phyloP scores from a whole-genome alignment of 2,113 vertebrate species.

The Phycodurus eques region DNA sequence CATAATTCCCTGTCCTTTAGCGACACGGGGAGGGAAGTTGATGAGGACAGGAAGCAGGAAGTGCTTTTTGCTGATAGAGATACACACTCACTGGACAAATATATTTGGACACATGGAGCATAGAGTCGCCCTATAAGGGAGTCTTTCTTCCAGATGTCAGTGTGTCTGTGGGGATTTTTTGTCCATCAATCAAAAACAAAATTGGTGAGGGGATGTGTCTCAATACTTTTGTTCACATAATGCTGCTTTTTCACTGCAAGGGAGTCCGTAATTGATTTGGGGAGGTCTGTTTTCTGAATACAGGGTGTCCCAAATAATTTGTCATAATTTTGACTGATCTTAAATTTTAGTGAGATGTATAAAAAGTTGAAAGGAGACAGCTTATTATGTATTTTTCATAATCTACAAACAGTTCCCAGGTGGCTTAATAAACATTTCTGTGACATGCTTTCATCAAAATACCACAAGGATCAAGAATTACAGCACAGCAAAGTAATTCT shows the following conservation, averaged over 20 bases:
- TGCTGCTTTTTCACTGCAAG: neutral
- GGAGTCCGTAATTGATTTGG: neutral
- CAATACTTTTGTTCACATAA: neutral
- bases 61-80: conserved; percentile 1
- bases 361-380: too few species aligned
- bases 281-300: neutral
- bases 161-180: conserved; percentile 5
- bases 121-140: neutral
- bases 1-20: conserved; percentile 30
- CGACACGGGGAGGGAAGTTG: conserved; percentile 26
- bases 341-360: too few species aligned
- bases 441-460: too few species aligned
- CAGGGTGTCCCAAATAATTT: neutral
- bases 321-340: neutral
- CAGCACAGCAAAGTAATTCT: too few species aligned
- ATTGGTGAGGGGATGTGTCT: neutral
- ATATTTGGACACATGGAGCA: neutral
- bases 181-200: neutral
- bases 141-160: conserved; percentile 1
- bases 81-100: conserved; percentile 9
- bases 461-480: too few species aligned
- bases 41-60: conserved; percentile 8
- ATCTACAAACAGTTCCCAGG: too few species aligned
- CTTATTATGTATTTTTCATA: too few species aligned
- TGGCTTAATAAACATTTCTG: too few species aligned